Evolutionary conservation across 1,140 invertebrate genomes (phyloP).

Genomic region (Goniozus legneri): DNA sequence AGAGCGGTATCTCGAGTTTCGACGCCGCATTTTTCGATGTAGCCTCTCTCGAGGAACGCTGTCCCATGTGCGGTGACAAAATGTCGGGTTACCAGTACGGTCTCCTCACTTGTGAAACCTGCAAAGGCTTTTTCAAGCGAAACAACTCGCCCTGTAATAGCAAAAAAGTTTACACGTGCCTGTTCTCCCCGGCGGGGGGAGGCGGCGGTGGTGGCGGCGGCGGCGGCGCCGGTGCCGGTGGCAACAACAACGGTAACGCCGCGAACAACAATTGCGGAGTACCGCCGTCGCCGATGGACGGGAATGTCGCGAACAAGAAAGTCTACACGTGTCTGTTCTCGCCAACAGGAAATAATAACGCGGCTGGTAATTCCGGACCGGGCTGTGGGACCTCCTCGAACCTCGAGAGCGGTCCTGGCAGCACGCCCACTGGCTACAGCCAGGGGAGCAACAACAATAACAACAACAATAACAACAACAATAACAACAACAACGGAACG

Average conservation of each 20-base stretch:
- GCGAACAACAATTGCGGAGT: conserved; percentile 34
- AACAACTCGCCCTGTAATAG: conserved; percentile 84
- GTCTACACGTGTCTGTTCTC: conserved; percentile 76
- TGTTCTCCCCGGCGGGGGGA: conserved; percentile 67
- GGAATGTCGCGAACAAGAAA: conserved; percentile 94
- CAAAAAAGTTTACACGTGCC: conserved; percentile 92
- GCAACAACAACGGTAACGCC: conserved; percentile 37
- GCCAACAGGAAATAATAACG: conserved; percentile 56
- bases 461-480: conserved; percentile 19
- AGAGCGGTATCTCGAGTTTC: conserved; percentile 42
- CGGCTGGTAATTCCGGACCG: conserved; percentile 25
- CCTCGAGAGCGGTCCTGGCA: conserved; percentile 15
- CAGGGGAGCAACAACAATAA: too few relatives aligned
- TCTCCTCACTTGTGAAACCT: conserved; percentile 96
- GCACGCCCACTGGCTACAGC: neutral
- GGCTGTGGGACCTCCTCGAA: conserved; percentile 30
- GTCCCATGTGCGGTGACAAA: conserved; percentile 98
- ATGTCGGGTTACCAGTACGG: conserved; percentile 99
- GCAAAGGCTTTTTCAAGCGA: conserved; percentile 99
- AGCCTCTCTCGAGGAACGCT: conserved; percentile 90
- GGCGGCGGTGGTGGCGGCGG: conserved; percentile 43
- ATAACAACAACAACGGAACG: neutral
- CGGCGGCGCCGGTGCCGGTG: conserved; percentile 14
- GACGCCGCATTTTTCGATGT: conserved; percentile 67
- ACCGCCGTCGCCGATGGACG: neutral